These are phyloP conservation scores for Lagocephalus sceleratus DNA, from an alignment of 2,797 vertebrate genomes.

Conservation along the genomic window DNA sequence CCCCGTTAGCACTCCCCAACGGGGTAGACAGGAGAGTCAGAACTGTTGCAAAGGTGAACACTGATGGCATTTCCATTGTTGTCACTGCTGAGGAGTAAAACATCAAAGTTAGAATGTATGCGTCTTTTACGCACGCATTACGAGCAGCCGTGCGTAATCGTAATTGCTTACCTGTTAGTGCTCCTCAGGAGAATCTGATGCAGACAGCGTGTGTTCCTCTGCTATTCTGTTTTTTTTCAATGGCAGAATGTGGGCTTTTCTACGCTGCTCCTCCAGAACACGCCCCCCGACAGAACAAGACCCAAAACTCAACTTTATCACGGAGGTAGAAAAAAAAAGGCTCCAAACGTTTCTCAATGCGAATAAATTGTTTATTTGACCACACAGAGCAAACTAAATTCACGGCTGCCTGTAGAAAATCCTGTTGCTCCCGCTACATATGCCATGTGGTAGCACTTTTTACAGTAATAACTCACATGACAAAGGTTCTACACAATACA, in stretches of 20 bases:
- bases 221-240: constrained; percentile 32
- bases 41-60: constrained; percentile 57
- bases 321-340: background rate
- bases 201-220: constrained; percentile 8
- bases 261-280: constrained; percentile 36
- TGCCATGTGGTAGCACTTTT: constrained; percentile 4
- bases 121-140: constrained; percentile 40
- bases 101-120: constrained; percentile 23
- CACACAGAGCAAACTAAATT: constrained; percentile 32
- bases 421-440: background rate
- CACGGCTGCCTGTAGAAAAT: constrained; percentile 13
- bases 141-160: background rate
- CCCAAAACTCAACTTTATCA: constrained; percentile 22
- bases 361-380: constrained; percentile 67
- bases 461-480: constrained; percentile 5
- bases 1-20: constrained; percentile 70
- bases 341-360: constrained; percentile 54
- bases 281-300: constrained; percentile 39
- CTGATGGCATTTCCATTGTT: constrained; percentile 37
- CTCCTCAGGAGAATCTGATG: constrained; percentile 7
- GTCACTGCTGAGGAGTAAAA: constrained; percentile 14
- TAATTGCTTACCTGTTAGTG: constrained; percentile 42
- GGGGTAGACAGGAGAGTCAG: constrained; percentile 74
- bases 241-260: constrained; percentile 18
- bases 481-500: background rate